Evolutionary conservation across 2,113 vertebrate species (phyloP).

Genomic region (Anolis carolinensis): DNA sequence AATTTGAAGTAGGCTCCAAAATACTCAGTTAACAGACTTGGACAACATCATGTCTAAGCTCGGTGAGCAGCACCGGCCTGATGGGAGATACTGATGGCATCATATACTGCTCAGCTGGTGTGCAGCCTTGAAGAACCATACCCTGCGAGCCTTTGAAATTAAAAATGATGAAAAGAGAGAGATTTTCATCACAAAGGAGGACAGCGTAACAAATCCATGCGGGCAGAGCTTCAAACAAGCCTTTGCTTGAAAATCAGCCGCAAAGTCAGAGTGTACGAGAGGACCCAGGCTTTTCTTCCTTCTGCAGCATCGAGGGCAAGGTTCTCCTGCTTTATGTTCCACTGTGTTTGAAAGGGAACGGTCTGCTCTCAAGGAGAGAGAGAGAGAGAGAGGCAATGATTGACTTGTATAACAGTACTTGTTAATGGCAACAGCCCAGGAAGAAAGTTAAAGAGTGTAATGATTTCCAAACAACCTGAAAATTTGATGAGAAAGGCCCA

Average conservation of each 20-base stretch:
- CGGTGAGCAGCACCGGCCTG: not conserved
- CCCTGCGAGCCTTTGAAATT: slow-evolving; percentile 59
- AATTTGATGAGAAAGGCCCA: slow-evolving; percentile 6
- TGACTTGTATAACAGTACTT: slow-evolving; percentile 34
- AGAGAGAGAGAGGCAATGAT: slow-evolving; percentile 44
- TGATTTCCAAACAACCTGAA: slow-evolving; percentile 9
- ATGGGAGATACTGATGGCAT: not conserved
- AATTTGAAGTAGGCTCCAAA: slow-evolving; percentile 25
- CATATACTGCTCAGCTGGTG: slow-evolving; percentile 8
- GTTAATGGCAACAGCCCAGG: slow-evolving; percentile 53
- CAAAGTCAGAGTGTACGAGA: slow-evolving; percentile 49
- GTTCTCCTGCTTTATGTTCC: slow-evolving; percentile 15
- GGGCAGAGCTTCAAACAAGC: slow-evolving; percentile 55
- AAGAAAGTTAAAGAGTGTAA: slow-evolving; percentile 35
- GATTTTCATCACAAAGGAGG: slow-evolving; percentile 57
- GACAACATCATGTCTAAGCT: slow-evolving; percentile 34
- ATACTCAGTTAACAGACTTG: slow-evolving; percentile 29
- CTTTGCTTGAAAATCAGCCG: slow-evolving; percentile 56
- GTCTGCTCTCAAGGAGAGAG: slow-evolving; percentile 43
- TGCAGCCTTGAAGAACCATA: slow-evolving; percentile 51
- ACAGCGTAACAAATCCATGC: slow-evolving; percentile 37
- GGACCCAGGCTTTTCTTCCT: slow-evolving; percentile 32
- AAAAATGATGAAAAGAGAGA: slow-evolving; percentile 63
- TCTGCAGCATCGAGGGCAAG: slow-evolving; percentile 48
- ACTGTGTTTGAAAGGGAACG: not conserved